These are phyloP conservation scores for Chrysolina oricalcia DNA, from an alignment of 2,888 invertebrate genomes.

Conservation along the genomic window DNA sequence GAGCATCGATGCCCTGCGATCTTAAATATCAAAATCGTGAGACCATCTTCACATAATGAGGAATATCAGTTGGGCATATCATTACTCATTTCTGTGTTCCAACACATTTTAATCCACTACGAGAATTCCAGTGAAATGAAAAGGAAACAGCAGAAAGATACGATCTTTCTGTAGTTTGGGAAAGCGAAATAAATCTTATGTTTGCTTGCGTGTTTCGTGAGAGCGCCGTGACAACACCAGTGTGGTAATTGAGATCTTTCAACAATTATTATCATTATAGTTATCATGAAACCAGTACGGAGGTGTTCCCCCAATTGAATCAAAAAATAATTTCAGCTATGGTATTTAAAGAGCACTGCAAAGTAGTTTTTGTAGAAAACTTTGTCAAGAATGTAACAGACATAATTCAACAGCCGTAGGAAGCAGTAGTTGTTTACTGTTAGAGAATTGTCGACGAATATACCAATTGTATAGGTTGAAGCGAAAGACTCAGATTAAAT, in stretches of 20 bases:
- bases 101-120: not conserved
- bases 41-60: conserved; percentile 36
- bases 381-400: no score
- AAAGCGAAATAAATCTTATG: not conserved
- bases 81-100: not conserved
- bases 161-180: not conserved
- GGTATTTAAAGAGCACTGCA: no score
- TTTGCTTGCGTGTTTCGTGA: not conserved
- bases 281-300: no score
- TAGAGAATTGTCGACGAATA: no score
- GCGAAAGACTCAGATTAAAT: no score
- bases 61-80: conserved; percentile 21
- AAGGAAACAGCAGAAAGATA: not conserved
- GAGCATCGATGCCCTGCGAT: conserved; percentile 32
- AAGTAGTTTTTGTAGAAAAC: no score
- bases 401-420: no score
- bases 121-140: not conserved
- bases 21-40: conserved; percentile 43
- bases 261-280: no score
- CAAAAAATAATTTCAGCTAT: no score
- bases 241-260: not conserved
- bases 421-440: no score
- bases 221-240: not conserved
- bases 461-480: no score
- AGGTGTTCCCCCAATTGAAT: no score